Base-by-base conservation (phyloP, 2,888 invertebrate species). In the Mystacides longicornis region DNA sequence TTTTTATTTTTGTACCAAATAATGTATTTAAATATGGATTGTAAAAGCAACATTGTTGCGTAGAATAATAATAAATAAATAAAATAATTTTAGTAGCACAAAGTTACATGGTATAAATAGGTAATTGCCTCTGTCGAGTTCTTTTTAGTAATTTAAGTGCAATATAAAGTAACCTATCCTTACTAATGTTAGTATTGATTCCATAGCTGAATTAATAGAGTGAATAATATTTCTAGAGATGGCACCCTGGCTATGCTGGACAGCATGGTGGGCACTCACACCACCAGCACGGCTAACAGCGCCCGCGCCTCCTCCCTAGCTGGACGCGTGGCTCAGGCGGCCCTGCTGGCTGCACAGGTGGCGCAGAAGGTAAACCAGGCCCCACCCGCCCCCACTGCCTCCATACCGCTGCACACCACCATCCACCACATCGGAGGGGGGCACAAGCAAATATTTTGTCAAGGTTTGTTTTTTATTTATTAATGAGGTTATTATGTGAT, bases 271-370 rank as follows among this genome's bases (percentile, higher is more conserved):
- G 77, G 77, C 55, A 77, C 77, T 0, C 77, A 77, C 0, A 77
- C 77, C 0, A 77, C 77, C 61, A 74, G 74, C 1, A 76, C 74
- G 0, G 69, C 75, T 49, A 68, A 77, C 23, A 67, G 68, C 56
- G 68, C 70, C 61, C 66, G 69, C 66, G 71, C 75, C 0, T 78
- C 79, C 51, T 75, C 79, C 1, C 79, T 80, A 22, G 81, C 80
- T 1, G 80, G 79, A 1, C 80, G 80, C 23, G 79, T 80, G 1
- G 80, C 80, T 45, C 78, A 79, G 49, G 71, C 79, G 0, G 79
- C 79, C 4, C 79, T 80, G 3, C 79, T 81, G 1, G 80, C 81
- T 31, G 81, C 81, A 3, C 81, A 81, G 16, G 69, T 70, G 54
- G 69, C 70, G 11, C 70, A 70, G 59, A 69, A 52, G 48, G 53